These are phyloP conservation scores for Podarcis lilfordi DNA, from an alignment of 2,797 vertebrate species.

Conservation along the genomic window DNA sequence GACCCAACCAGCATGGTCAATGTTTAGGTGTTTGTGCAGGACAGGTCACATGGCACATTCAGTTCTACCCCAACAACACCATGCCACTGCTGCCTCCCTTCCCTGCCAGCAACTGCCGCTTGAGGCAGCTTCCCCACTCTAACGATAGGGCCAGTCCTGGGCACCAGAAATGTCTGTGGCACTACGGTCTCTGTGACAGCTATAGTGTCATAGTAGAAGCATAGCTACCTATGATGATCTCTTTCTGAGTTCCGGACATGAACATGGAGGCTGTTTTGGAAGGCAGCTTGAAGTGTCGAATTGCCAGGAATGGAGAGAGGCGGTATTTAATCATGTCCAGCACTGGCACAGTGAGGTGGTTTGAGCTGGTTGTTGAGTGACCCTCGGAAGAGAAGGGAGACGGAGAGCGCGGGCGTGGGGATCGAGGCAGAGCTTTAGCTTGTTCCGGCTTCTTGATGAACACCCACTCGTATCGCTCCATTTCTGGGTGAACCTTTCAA, in stretches of 20 bases:
- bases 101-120: no score
- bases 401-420: constrained; percentile 57
- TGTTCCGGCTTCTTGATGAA: constrained; percentile 81
- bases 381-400: constrained; percentile 40
- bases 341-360: constrained; percentile 71
- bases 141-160: neutral
- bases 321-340: constrained; percentile 44
- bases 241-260: constrained; percentile 78
- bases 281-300: constrained; percentile 73
- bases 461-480: constrained; percentile 85
- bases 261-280: constrained; percentile 82
- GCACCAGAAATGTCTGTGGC: neutral
- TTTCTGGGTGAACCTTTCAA: constrained; percentile 83
- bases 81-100: no score
- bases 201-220: neutral
- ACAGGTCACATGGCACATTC: no score
- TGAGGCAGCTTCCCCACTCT: no score
- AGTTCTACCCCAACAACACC: no score
- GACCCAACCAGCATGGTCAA: no score
- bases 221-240: constrained; percentile 82
- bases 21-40: no score
- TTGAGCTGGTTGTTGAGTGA: constrained; percentile 43
- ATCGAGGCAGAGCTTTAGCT: constrained; percentile 72
- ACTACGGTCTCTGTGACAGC: neutral
- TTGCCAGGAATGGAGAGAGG: constrained; percentile 73